Evolutionary conservation across 2,797 vertebrate genomes (phyloP).

Genomic region (Hypotaenidia okinawae): DNA sequence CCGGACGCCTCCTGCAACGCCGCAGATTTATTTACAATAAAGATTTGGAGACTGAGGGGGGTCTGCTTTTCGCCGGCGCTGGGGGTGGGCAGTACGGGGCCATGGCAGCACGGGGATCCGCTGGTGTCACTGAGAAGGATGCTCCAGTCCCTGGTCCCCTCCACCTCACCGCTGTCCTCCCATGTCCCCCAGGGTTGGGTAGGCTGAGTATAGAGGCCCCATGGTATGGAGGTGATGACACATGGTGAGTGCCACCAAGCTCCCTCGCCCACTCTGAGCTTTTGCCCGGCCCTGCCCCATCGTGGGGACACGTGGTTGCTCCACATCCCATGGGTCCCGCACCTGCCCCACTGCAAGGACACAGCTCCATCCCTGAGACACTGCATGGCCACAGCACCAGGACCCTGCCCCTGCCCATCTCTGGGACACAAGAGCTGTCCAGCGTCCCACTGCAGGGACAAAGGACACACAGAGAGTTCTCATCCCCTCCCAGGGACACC

Average conservation of each 20-base stretch:
- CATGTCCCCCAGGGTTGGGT: not conserved
- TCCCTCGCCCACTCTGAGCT: not conserved
- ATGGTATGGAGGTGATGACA: accelerated
- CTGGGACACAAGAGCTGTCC: not conserved
- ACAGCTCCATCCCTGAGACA: not conserved
- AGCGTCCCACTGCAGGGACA: not conserved
- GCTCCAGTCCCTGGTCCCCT: accelerated
- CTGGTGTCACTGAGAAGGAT: accelerated
- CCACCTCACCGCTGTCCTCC: accelerated
- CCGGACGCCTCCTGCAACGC: conserved; percentile 8
- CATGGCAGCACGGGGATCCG: accelerated
- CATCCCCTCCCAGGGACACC: not conserved
- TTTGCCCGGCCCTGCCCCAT: accelerated
- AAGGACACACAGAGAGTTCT: too few relatives aligned
- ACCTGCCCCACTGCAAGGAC: not conserved
- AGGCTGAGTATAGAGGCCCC: not conserved
- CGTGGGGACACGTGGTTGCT: accelerated
- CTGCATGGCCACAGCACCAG: not conserved
- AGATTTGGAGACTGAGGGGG: not conserved
- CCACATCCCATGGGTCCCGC: accelerated
- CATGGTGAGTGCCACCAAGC: accelerated
- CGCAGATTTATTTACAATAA: conserved; percentile 62
- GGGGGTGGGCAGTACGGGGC: accelerated
- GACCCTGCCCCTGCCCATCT: accelerated
- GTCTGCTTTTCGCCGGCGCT: accelerated